phyloP scores from a whole-genome alignment of 2,113 vertebrate species.

The Tonatia bakeri region DNA sequence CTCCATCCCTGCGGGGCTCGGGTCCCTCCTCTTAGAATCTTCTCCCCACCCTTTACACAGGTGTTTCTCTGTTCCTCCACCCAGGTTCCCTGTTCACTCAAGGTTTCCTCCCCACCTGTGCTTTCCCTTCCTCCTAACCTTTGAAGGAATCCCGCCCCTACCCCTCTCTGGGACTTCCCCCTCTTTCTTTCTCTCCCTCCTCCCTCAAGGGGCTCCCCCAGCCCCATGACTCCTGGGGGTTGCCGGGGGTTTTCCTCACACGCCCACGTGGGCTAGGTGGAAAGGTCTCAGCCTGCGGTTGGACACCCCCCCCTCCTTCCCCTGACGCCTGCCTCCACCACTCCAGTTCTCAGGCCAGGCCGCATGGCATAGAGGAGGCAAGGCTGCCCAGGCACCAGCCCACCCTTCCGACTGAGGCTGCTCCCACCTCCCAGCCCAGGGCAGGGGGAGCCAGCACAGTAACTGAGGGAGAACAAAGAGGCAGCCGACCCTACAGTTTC shows the following conservation, averaged over 20 bases:
- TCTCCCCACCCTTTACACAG: neutral
- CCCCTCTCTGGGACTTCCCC: neutral
- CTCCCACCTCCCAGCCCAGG: neutral
- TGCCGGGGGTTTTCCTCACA: conserved; percentile 47
- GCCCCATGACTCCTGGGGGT: neutral
- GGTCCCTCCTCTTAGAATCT: neutral
- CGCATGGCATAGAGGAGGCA: too few relatives aligned
- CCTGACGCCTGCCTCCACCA: too few relatives aligned
- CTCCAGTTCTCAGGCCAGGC: neutral
- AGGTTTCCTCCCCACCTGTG: neutral
- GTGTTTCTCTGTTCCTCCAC: neutral
- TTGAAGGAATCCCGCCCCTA: neutral
- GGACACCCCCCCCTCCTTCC: too few relatives aligned
- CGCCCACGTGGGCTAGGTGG: conserved; percentile 26
- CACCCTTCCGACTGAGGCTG: neutral
- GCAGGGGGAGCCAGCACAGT: neutral
- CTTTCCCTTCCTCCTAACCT: neutral
- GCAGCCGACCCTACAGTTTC: conserved; percentile 21
- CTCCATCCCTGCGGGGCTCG: neutral
- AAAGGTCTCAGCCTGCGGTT: conserved; percentile 52
- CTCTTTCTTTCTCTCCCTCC: neutral
- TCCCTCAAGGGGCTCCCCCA: neutral
- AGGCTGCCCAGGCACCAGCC: neutral
- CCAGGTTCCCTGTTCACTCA: neutral
- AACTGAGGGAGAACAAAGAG: neutral